phyloP scores from a whole-genome alignment of 2,113 vertebrate genomes.

The Cyprinus carpio region DNA sequence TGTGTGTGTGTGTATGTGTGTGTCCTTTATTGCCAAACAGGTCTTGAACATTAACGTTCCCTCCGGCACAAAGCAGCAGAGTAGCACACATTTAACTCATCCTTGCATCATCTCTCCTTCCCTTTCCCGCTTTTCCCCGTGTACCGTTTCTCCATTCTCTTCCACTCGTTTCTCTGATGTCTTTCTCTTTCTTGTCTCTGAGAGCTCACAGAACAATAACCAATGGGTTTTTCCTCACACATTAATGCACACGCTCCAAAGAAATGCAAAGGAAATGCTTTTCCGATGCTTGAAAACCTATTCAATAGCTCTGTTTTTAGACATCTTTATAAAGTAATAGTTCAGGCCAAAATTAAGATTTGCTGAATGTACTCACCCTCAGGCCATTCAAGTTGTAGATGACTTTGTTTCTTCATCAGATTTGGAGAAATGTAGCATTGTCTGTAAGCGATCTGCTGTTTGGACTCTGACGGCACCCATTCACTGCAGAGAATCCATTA shows the following conservation, averaged over 20 bases:
- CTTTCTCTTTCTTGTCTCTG: neutral
- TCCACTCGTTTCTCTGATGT: neutral
- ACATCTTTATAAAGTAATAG: neutral
- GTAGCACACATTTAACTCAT: slow-evolving; percentile 20
- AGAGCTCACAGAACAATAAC: neutral
- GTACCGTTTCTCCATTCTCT: neutral
- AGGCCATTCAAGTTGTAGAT: neutral
- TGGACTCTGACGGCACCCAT: neutral
- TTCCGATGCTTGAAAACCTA: neutral
- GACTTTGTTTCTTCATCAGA: neutral
- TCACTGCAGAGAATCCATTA: neutral
- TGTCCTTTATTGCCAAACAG: slow-evolving; percentile 3
- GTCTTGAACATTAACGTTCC: slow-evolving; percentile 33
- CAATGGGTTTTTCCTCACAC: neutral
- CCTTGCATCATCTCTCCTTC: slow-evolving; percentile 21
- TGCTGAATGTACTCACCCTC: neutral
- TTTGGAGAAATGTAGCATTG: neutral
- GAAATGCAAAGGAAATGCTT: neutral
- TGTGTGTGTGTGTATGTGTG: neutral
- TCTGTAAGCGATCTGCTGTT: too few species aligned
- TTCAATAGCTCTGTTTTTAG: neutral
- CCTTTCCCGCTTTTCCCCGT: neutral
- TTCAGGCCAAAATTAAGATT: neutral
- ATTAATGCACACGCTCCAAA: neutral
- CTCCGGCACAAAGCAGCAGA: slow-evolving; percentile 1